Percentiles rank a stretch among this genome's conserved stretches.
phyloP scores from a whole-genome alignment of 2,888 invertebrate genomes.

The Mythimna lalbum region DNA sequence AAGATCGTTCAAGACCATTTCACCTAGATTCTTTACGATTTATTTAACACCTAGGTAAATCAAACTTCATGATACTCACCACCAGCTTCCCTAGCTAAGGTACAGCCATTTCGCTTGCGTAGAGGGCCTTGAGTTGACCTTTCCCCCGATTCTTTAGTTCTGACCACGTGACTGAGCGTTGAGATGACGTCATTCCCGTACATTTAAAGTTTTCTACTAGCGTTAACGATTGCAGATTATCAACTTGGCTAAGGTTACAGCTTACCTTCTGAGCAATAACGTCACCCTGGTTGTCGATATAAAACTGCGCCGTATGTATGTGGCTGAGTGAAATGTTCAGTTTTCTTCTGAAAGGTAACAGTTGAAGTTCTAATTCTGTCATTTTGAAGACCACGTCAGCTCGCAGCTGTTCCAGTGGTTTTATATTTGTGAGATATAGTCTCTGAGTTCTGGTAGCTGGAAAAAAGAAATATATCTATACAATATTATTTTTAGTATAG shows the following conservation, averaged over 20 bases:
- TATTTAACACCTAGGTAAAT: not conserved
- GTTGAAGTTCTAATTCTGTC: slow-evolving; percentile 93
- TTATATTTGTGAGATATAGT: slow-evolving; percentile 92
- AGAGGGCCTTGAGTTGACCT: no score
- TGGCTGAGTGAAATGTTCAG: slow-evolving; percentile 94
- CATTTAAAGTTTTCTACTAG: no score
- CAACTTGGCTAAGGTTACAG: no score
- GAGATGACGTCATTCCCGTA: no score
- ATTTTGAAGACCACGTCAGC: slow-evolving; percentile 94
- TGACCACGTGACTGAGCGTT: no score
- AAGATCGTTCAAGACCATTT: not conserved
- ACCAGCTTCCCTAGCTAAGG: no score
- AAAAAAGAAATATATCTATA: slow-evolving; percentile 43
- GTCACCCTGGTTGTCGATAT: slow-evolving; percentile 93
- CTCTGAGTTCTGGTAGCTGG: slow-evolving; percentile 92
- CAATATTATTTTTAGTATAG: no score
- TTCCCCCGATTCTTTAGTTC: no score
- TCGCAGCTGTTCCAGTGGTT: slow-evolving; percentile 93
- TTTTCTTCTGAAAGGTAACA: slow-evolving; percentile 93
- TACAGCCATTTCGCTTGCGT: no score
- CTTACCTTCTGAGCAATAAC: slow-evolving; percentile 93
- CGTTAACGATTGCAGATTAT: no score
- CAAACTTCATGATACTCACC: not conserved
- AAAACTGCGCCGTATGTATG: slow-evolving; percentile 94
- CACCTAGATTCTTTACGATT: not conserved